Evolutionary conservation across 2,797 vertebrate genomes (phyloP).

Genomic region (Gila robusta): DNA sequence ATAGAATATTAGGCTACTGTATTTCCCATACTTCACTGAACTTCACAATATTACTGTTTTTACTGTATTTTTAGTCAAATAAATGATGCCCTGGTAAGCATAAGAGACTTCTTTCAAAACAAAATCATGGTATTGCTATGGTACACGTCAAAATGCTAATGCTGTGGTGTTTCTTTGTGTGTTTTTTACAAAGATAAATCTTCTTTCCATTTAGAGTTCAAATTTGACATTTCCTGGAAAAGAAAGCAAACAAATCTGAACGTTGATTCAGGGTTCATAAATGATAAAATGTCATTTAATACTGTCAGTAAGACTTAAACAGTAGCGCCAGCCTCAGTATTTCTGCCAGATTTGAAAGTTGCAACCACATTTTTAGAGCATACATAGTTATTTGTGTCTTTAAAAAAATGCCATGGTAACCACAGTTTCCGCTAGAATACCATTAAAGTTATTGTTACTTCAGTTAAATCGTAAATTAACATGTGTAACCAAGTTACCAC

Average conservation of each 20-base stretch:
- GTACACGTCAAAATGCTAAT: background rate
- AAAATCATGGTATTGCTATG: background rate
- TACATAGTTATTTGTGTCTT: background rate
- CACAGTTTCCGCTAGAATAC: background rate
- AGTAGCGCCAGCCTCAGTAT: background rate
- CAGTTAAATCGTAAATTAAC: background rate
- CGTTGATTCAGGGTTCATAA: background rate
- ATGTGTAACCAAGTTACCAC: background rate
- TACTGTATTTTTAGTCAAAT: too few species aligned
- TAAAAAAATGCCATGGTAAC: background rate
- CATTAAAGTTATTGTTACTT: conserved; percentile 18
- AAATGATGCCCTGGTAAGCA: too few species aligned
- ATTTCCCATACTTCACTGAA: too few species aligned
- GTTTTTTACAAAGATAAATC: background rate
- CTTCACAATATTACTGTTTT: too few species aligned
- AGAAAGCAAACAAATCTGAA: background rate
- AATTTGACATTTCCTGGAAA: background rate
- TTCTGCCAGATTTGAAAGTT: background rate
- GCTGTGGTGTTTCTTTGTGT: background rate
- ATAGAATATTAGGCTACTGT: too few species aligned
- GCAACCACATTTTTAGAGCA: background rate
- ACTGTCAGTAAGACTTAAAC: background rate
- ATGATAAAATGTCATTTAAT: background rate
- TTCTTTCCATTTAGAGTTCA: background rate
- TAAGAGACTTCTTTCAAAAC: too few species aligned